phyloP scores from a whole-genome alignment of 2,888 invertebrate genomes.

The Serrognathus titanus region DNA sequence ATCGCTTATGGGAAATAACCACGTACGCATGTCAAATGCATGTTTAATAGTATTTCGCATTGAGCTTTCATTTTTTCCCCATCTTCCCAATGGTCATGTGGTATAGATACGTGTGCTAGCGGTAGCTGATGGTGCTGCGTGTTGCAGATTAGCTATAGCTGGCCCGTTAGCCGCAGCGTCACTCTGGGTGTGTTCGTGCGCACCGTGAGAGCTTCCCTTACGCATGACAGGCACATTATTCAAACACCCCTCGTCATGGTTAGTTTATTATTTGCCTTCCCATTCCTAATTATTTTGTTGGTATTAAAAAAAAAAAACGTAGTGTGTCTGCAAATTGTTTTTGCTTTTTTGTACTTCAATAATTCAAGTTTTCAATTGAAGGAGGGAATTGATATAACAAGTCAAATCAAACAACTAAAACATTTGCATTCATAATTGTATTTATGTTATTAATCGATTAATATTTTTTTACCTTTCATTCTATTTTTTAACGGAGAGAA shows the following conservation, averaged over 20 bases:
- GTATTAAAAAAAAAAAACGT: background rate
- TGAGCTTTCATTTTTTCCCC: conserved; percentile 5
- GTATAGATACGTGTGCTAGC: conserved; percentile 7
- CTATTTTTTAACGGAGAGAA: background rate
- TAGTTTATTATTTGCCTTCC: conserved; percentile 34
- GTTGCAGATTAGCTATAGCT: conserved; percentile 56
- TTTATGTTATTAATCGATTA: conserved; percentile 1
- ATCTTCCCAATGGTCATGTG: conserved; percentile 4
- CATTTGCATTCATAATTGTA: background rate
- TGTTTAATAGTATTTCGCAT: background rate
- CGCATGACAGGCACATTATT: conserved; percentile 50
- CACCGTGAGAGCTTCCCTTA: conserved; percentile 41
- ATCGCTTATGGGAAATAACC: too few species aligned
- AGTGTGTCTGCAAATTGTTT: conserved; percentile 1
- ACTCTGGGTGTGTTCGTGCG: conserved; percentile 45
- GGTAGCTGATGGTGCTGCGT: conserved; percentile 33
- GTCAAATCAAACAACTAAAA: background rate
- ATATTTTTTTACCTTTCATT: conserved; percentile 3
- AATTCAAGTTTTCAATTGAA: too few species aligned
- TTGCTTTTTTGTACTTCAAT: background rate
- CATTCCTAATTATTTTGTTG: background rate
- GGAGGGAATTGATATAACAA: background rate
- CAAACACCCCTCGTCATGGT: conserved; percentile 43
- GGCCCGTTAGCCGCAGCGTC: conserved; percentile 50
- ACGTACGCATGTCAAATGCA: too few species aligned